These are phyloP conservation scores for Cygnus atratus DNA, from an alignment of 2,113 vertebrate genomes.

Conservation along the genomic window DNA sequence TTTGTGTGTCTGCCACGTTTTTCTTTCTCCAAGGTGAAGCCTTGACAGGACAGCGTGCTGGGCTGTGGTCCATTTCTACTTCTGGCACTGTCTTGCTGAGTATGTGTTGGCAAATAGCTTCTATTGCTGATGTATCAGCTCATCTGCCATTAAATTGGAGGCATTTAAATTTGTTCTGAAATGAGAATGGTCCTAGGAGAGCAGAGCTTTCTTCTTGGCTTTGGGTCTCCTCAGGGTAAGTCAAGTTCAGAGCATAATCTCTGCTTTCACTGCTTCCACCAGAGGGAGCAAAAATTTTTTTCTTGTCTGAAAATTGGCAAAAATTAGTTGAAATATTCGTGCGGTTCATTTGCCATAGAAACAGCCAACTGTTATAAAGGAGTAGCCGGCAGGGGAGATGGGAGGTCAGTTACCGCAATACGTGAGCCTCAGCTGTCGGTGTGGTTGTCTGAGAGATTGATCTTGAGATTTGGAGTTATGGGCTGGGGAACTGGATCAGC, in stretches of 20 bases:
- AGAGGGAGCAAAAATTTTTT: conserved; percentile 27
- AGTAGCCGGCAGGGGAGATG: not conserved
- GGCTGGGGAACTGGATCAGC: not conserved
- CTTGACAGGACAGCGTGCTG: rapidly evolving
- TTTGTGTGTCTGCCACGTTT: not conserved
- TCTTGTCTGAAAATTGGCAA: not conserved
- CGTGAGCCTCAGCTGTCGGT: not conserved
- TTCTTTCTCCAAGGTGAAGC: not conserved
- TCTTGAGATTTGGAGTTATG: not conserved
- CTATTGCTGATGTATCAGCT: not conserved
- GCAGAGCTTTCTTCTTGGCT: not conserved
- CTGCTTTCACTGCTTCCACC: not conserved
- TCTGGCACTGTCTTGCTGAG: not conserved
- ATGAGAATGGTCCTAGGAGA: not conserved
- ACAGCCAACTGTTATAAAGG: not conserved
- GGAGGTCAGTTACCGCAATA: not conserved
- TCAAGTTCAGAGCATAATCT: not conserved
- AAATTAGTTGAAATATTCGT: not conserved
- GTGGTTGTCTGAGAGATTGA: not conserved
- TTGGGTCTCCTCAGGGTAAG: not conserved
- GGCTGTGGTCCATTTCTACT: not conserved
- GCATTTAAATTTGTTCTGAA: not conserved
- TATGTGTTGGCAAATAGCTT: not conserved
- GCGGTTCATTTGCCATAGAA: not conserved
- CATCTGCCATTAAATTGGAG: not conserved